These are phyloP conservation scores for Hermodice carunculata DNA, from an alignment of 2,888 invertebrate genomes.

Conservation along the genomic window DNA sequence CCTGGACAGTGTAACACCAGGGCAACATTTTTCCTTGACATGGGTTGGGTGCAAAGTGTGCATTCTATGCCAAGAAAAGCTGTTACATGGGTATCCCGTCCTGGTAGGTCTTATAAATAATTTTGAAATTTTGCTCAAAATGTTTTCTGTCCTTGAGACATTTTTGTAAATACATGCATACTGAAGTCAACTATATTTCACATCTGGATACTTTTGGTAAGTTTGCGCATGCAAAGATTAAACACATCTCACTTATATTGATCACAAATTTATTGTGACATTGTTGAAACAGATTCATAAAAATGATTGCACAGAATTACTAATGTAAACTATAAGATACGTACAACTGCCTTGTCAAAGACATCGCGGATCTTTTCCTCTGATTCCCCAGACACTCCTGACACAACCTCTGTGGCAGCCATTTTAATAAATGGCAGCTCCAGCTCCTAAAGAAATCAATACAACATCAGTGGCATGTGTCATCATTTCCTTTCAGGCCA, in stretches of 20 bases:
- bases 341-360: constrained; percentile 84
- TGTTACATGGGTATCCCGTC: too few relatives aligned
- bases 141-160: too few relatives aligned
- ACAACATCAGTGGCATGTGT: not conserved
- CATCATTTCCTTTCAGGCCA: too few relatives aligned
- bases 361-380: constrained; percentile 92
- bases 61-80: too few relatives aligned
- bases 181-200: not conserved
- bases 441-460: constrained; percentile 77
- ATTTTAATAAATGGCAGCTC: constrained; percentile 87
- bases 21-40: too few relatives aligned
- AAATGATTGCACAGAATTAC: not conserved
- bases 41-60: too few relatives aligned
- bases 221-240: not conserved
- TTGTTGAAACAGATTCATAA: not conserved
- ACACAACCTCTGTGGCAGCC: constrained; percentile 91
- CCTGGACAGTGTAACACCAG: too few relatives aligned
- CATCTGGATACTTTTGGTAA: not conserved
- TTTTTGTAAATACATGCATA: too few relatives aligned
- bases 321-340: constrained; percentile 58
- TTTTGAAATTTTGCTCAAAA: too few relatives aligned
- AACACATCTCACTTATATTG: not conserved
- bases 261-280: not conserved
- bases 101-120: too few relatives aligned
- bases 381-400: constrained; percentile 95